Percentiles rank a stretch among this genome's conserved stretches.
These are phyloP conservation scores for Hydrochoerus hydrochaeris DNA, from an alignment of 2,113 vertebrate species.

Conservation along the genomic window DNA sequence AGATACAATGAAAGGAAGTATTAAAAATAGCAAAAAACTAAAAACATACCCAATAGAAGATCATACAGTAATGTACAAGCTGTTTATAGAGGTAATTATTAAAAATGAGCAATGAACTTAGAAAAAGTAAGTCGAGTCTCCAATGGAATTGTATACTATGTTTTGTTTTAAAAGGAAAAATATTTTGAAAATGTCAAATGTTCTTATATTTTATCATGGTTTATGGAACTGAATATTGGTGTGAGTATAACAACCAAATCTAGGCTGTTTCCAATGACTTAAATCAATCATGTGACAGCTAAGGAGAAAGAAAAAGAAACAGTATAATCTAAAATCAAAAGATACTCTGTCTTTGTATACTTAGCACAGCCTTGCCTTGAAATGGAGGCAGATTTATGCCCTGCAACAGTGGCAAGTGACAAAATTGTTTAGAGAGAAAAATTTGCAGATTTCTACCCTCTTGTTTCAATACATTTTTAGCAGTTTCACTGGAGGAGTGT, in stretches of 20 bases:
- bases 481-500: neutral
- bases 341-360: neutral
- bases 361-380: neutral
- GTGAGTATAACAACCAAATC: neutral
- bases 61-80: neutral
- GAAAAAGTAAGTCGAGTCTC: neutral
- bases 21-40: neutral
- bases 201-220: neutral
- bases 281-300: neutral
- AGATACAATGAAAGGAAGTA: neutral
- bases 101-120: neutral
- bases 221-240: neutral
- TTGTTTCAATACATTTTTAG: neutral
- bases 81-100: neutral
- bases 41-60: neutral
- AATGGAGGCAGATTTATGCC: neutral
- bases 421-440: neutral
- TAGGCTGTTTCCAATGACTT: neutral
- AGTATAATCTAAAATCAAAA: neutral
- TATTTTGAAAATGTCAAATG: neutral
- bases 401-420: neutral
- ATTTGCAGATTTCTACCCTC: neutral
- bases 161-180: neutral
- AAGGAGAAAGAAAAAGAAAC: neutral
- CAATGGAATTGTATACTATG: neutral